Conservation (phyloP, 2,888 invertebrate species). For the Hypolimnas misippus region DNA sequence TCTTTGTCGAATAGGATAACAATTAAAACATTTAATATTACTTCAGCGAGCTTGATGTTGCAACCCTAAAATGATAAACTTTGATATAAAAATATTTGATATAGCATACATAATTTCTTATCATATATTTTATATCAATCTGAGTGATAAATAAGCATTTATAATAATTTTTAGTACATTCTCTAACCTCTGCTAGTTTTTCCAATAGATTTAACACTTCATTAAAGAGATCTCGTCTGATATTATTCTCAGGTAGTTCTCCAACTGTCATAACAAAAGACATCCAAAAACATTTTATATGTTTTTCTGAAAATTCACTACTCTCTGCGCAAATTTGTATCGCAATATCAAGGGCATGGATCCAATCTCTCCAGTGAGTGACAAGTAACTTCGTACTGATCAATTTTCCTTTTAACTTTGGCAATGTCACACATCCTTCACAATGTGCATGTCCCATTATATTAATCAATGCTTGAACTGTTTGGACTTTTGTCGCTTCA, state of each 20-base stretch:
- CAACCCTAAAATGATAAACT: constrained; percentile 26
- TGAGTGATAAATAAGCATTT: too few species aligned
- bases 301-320: constrained; percentile 46
- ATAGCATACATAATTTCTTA: too few species aligned
- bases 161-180: too few species aligned
- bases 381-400: constrained; percentile 56
- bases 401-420: constrained; percentile 54
- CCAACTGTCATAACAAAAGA: constrained; percentile 59
- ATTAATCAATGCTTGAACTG: constrained; percentile 63
- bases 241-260: constrained; percentile 59
- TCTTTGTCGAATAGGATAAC: constrained; percentile 50
- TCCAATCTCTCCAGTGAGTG: constrained; percentile 61
- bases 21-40: constrained; percentile 48
- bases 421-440: constrained; percentile 56
- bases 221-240: constrained; percentile 59
- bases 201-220: constrained; percentile 55
- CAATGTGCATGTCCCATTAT: constrained; percentile 68
- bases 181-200: constrained; percentile 57
- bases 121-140: too few species aligned
- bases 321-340: constrained; percentile 50
- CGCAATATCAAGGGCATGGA: constrained; percentile 55
- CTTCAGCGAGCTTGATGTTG: constrained; percentile 21
- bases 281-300: constrained; percentile 67
- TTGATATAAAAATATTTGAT: too few species aligned
- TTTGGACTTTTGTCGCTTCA: constrained; percentile 50